These are phyloP conservation scores for Caenorhabditis angaria DNA, from an alignment of 2,888 invertebrate species.

Conservation along the genomic window DNA sequence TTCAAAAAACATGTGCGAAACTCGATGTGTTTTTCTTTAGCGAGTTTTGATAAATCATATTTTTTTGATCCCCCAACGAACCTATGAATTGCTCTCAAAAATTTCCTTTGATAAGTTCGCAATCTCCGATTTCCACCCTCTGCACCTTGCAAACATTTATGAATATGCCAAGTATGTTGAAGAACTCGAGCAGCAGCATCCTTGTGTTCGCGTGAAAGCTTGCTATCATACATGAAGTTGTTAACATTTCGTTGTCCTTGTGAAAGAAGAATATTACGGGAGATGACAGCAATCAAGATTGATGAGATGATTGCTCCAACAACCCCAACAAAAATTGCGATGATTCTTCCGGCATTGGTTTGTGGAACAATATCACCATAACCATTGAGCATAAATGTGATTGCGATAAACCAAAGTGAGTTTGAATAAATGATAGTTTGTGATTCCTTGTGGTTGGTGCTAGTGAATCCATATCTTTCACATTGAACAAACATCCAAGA, in stretches of 20 bases:
- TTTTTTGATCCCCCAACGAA: constrained; percentile 21
- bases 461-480: constrained; percentile 78
- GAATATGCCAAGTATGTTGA: constrained; percentile 99
- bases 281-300: constrained; percentile 96
- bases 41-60: not conserved
- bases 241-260: constrained; percentile 99
- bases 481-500: constrained; percentile 98
- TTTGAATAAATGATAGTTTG: constrained; percentile 68
- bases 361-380: constrained; percentile 98
- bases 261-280: constrained; percentile 96
- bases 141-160: constrained; percentile 79
- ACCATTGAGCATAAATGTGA: constrained; percentile 99
- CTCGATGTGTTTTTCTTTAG: too few relatives aligned
- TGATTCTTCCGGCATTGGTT: constrained; percentile 98
- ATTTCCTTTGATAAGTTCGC: constrained; percentile 66
- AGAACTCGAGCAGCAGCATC: constrained; percentile 95
- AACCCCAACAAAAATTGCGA: constrained; percentile 98
- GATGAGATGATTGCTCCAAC: constrained; percentile 99
- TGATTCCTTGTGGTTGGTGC: constrained; percentile 50
- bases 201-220: constrained; percentile 98
- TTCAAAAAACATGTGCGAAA: not conserved
- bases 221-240: constrained; percentile 99
- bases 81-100: constrained; percentile 69
- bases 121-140: constrained; percentile 58
- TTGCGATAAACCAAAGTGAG: constrained; percentile 72